Evolutionary conservation across 2,113 vertebrate species (phyloP).

Genomic region (Prunella himalayana): DNA sequence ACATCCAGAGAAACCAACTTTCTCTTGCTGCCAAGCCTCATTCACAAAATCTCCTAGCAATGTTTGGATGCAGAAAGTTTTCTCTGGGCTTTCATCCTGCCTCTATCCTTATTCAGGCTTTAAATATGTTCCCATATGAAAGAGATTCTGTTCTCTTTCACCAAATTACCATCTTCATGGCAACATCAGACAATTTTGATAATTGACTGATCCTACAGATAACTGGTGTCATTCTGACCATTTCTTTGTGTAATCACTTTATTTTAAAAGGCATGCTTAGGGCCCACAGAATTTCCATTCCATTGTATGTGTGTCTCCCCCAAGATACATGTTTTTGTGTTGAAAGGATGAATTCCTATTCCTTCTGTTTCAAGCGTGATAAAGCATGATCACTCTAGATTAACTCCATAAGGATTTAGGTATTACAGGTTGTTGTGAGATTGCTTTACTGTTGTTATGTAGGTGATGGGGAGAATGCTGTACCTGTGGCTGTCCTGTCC

Average conservation of each 20-base stretch:
- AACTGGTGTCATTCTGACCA: not conserved
- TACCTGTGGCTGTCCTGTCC: not conserved
- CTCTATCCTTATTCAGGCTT: not conserved
- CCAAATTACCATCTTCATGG: not conserved
- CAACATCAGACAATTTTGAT: not conserved
- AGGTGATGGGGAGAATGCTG: not conserved
- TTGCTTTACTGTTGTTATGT: not conserved
- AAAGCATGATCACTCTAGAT: not conserved
- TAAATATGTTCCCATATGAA: not conserved
- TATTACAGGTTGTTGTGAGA: not conserved
- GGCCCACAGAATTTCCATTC: not conserved
- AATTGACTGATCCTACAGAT: not conserved
- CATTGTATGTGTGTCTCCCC: too few species aligned
- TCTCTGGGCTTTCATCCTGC: not conserved
- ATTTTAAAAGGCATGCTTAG: not conserved
- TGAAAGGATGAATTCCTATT: not conserved
- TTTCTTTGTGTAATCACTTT: not conserved
- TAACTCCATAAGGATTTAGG: not conserved
- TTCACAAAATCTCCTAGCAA: not conserved
- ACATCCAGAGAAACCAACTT: not conserved
- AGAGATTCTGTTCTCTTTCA: not conserved
- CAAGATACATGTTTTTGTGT: not conserved
- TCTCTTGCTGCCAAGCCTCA: not conserved
- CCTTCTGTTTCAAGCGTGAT: not conserved
- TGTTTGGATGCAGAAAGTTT: not conserved